Percentiles rank a stretch among this genome's conserved stretches.
Conservation (phyloP, 2,113 vertebrate species). For the Malurus elegans region DNA sequence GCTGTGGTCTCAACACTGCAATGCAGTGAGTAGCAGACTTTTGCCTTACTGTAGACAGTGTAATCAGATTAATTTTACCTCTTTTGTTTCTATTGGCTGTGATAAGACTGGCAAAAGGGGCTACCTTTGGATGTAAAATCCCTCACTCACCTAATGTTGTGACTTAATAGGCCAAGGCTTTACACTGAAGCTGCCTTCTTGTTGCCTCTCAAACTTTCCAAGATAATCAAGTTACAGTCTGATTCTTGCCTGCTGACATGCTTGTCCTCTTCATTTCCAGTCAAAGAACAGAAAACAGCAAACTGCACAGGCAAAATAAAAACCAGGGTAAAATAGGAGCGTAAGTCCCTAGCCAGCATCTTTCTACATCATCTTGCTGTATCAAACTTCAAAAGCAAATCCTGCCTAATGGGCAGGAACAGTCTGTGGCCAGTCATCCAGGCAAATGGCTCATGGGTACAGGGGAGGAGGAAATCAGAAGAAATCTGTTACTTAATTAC, state of each 20-base stretch:
- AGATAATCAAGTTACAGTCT: background rate
- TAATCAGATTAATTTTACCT: background rate
- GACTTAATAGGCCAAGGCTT: background rate
- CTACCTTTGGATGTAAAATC: background rate
- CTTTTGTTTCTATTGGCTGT: background rate
- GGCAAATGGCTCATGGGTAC: background rate
- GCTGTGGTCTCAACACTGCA: background rate
- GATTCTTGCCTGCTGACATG: background rate
- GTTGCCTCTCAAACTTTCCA: background rate
- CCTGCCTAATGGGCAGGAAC: background rate
- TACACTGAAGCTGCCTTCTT: background rate
- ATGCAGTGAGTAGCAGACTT: background rate
- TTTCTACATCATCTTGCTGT: background rate
- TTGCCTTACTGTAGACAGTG: fast-evolving
- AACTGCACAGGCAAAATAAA: background rate
- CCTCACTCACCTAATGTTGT: background rate
- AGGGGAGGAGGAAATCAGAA: background rate
- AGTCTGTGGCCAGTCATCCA: background rate
- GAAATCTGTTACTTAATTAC: background rate
- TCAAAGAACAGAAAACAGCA: background rate
- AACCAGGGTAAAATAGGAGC: background rate
- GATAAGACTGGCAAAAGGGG: background rate
- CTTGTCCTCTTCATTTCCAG: background rate
- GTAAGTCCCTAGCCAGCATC: background rate
- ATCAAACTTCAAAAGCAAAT: background rate